These are phyloP conservation scores for Crax fasciolata DNA, from an alignment of 2,797 vertebrate genomes.

Conservation along the genomic window DNA sequence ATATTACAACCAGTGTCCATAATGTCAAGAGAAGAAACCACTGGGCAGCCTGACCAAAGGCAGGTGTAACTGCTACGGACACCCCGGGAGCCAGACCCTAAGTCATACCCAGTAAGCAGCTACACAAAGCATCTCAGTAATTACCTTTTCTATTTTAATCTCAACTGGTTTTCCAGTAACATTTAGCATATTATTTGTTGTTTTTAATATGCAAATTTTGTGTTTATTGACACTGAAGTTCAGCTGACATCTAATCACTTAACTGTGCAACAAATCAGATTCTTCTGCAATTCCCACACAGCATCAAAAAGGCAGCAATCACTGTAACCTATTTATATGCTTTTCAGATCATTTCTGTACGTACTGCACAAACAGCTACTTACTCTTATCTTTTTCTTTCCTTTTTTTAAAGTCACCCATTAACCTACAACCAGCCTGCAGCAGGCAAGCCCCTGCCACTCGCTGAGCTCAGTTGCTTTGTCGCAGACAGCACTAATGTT, in stretches of 20 bases:
- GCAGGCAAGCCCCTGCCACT: background rate
- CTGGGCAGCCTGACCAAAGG: background rate
- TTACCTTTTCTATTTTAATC: constrained; percentile 13
- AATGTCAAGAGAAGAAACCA: background rate
- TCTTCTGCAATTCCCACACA: background rate
- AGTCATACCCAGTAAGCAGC: background rate
- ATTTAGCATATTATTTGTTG: background rate
- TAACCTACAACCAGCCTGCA: background rate
- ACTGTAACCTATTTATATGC: background rate
- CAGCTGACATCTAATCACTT: constrained; percentile 15
- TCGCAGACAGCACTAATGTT: background rate
- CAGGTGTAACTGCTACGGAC: background rate
- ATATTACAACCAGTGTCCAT: background rate
- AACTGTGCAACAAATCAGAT: constrained; percentile 7
- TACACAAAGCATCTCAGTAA: constrained; percentile 7
- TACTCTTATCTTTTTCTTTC: background rate
- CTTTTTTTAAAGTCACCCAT: background rate
- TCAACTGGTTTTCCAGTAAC: background rate
- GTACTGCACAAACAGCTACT: background rate
- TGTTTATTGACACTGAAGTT: constrained; percentile 16
- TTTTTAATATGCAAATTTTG: background rate
- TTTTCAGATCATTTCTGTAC: background rate
- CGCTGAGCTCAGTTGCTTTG: background rate
- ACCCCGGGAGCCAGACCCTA: fast-evolving
- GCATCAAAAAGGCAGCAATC: constrained; percentile 1